Percentiles rank a stretch among this genome's conserved stretches.
These are phyloP conservation scores for Lydus trimaculatus DNA, from an alignment of 2,888 invertebrate species.

Conservation along the genomic window DNA sequence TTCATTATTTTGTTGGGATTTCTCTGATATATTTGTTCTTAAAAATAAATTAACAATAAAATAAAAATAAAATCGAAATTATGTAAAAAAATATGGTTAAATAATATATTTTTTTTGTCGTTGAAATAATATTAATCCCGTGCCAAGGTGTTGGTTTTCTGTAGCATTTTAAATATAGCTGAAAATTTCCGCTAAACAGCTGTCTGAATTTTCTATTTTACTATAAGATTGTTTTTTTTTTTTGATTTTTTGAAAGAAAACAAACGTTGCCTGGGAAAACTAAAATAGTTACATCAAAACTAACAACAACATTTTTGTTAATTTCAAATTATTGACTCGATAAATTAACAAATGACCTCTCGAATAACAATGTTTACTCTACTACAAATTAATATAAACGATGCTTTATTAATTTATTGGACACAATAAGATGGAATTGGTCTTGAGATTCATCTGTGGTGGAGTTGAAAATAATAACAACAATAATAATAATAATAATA, in stretches of 20 bases:
- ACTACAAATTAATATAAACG: not conserved
- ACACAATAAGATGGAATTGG: not conserved
- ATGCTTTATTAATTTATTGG: conserved; percentile 1
- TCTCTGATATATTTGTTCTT: conserved; percentile 50
- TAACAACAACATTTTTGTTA: conserved; percentile 10
- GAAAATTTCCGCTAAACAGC: conserved; percentile 38
- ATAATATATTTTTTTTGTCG: conserved; percentile 6
- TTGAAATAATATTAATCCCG: not conserved
- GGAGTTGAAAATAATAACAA: too few relatives aligned
- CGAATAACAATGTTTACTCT: not conserved
- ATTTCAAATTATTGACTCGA: conserved; percentile 18
- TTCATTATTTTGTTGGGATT: conserved; percentile 38
- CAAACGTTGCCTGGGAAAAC: conserved; percentile 43
- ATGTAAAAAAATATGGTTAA: conserved; percentile 17
- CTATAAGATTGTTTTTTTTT: conserved; percentile 32
- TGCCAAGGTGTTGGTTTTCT: conserved; percentile 18
- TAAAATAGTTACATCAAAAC: conserved; percentile 38
- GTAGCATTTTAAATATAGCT: conserved; percentile 20
- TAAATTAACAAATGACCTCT: conserved; percentile 15
- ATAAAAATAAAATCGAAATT: conserved; percentile 34
- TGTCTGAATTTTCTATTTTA: conserved; percentile 38
- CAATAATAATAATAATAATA: too few relatives aligned
- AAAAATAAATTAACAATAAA: conserved; percentile 44
- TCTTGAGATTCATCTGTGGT: too few relatives aligned
- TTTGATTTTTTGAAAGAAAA: conserved; percentile 31